phyloP scores from a whole-genome alignment of 2,888 invertebrate genomes.

The Shargacucullia verbasci region DNA sequence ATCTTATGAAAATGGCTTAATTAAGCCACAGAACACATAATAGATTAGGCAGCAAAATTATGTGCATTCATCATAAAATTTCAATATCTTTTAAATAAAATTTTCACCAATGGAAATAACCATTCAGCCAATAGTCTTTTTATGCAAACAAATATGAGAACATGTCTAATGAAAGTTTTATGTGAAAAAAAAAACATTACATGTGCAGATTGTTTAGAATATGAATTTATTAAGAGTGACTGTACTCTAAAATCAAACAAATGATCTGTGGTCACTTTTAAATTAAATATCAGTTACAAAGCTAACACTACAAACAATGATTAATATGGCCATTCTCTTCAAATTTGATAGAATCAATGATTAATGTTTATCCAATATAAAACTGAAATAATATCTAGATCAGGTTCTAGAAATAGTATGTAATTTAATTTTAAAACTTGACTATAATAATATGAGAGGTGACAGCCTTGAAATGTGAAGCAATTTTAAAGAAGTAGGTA shows the following conservation, averaged over 20 bases:
- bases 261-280: no score
- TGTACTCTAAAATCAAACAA: no score
- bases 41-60: no score
- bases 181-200: no score
- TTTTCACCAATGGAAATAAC: no score
- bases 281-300: background rate
- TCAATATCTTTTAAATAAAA: conserved; percentile 2
- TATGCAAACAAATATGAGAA: background rate
- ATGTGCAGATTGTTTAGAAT: no score
- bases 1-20: no score
- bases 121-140: background rate
- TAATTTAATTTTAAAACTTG: background rate
- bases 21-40: no score
- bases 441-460: background rate
- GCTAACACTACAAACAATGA: background rate
- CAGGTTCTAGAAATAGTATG: background rate
- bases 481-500: background rate
- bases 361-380: background rate
- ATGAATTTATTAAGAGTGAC: no score
- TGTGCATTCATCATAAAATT: conserved; percentile 11
- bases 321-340: background rate
- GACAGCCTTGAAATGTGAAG: background rate
- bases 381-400: no score
- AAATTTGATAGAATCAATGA: background rate
- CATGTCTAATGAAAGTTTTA: background rate